A percentile compares a stretch with the other conserved stretches of the same genome.
Conservation (phyloP, 2,888 invertebrate species). For the Dysmachus trigonus region DNA sequence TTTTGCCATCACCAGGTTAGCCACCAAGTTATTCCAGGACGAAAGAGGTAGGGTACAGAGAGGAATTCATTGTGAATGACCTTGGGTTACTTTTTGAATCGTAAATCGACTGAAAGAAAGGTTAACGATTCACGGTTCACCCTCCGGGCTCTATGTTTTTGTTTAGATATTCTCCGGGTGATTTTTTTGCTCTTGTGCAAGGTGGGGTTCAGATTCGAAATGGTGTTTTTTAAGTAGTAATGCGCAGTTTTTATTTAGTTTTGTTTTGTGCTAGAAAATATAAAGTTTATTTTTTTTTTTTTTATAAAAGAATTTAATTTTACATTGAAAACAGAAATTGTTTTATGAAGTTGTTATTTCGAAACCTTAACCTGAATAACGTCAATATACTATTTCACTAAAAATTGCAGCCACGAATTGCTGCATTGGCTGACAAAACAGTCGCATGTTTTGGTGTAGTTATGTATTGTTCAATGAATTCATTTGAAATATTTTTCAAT, state of each 20-base stretch:
- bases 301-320: background rate
- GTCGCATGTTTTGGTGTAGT: background rate
- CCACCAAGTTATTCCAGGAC: background rate
- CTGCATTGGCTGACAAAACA: background rate
- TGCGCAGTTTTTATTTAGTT: background rate
- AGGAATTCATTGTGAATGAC: background rate
- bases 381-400: background rate
- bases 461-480: background rate
- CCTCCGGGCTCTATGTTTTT: background rate
- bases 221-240: background rate
- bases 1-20: constrained; percentile 4
- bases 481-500: background rate
- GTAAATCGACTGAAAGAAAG: background rate
- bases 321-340: background rate
- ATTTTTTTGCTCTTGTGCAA: background rate
- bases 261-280: background rate
- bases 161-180: background rate
- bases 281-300: too few relatives aligned
- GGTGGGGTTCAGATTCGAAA: background rate
- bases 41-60: too few relatives aligned
- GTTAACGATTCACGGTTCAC: background rate
- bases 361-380: background rate
- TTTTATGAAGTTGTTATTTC: too few relatives aligned
- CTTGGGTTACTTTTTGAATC: constrained; percentile 18
- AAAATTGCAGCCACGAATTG: background rate